Evolutionary conservation across 2,888 invertebrate genomes (phyloP), one percentile per base, ranked within the genome.

Genomic region (Drosophila nigricruria): DNA sequence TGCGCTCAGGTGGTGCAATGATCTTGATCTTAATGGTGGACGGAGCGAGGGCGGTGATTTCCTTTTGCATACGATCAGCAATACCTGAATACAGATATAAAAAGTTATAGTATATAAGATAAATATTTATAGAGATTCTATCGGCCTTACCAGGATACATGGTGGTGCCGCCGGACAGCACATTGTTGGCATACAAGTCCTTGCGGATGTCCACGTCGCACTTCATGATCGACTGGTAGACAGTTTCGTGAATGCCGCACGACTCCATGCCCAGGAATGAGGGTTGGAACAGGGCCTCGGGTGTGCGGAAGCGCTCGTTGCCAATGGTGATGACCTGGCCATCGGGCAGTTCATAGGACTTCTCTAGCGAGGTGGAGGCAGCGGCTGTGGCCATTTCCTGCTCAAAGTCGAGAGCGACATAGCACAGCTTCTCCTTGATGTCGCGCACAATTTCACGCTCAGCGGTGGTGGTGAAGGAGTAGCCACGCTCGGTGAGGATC

Each of bases 141-240:
- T n/a, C n/a, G n/a, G n/a, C 25, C 82, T 73, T 60, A 93, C 96
- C 96, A 93, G 96, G 96, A 95, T 96, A 96, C 96, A 96, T 96
- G 93, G 96, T 96, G 94, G 96, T 96, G 92, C 97, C 97, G 92
- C 97, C 97, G 89, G 97, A 97, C 92, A 97, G 95, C 92, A 97
- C 97, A 88, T 96, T 97, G 95, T 97, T 97, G 95, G 97, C 97
- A 94, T 97, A 97, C 95, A 97, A 94, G 94, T 97, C 97, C 95
- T 97, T 97, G 94, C 97, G 95, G 95, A 97, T 98, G 94, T 98
- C 97, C 57, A 98, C 97, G 94, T 97, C 97, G 95, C 97, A 98
- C 96, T 97, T 97, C 97, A 97, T 97, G 96, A 98, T 98, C 93
- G 97, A 97, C 95, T 97, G 97, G 96, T 97, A 98, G 92, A 97